Percentiles rank a stretch among this genome's conserved stretches.
These are phyloP conservation scores for Chondrilla cf. caribensis DNA, from an alignment of 37 sponge, comb jelly and placozoan genomes.

Conservation along the genomic window DNA sequence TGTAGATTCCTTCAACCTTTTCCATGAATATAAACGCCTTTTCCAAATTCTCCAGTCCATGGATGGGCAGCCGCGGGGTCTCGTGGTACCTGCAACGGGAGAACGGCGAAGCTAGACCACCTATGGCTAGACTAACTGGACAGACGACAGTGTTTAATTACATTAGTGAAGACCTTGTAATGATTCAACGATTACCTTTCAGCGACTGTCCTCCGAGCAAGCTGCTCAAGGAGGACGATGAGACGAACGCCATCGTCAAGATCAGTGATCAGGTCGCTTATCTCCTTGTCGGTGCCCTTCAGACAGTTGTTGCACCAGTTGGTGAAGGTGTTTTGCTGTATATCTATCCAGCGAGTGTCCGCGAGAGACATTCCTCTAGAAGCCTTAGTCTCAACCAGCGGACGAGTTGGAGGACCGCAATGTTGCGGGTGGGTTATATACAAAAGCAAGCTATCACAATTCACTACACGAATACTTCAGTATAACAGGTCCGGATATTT, in stretches of 20 bases:
- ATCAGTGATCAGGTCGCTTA: slow-evolving; percentile 62
- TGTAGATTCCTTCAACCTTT: slow-evolving; percentile 66
- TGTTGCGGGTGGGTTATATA: no score
- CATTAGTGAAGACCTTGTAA: no score
- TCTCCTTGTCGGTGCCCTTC: slow-evolving; percentile 46
- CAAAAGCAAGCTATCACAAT: no score
- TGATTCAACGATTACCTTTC: no score
- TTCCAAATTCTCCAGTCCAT: slow-evolving; percentile 78
- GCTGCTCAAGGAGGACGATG: slow-evolving; percentile 66
- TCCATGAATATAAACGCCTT: slow-evolving; percentile 75
- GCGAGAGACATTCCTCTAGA: no score
- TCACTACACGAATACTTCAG: no score
- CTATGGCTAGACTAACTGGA: no score
- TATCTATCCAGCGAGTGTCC: slow-evolving; percentile 71
- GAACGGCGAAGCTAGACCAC: background rate
- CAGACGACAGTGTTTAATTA: no score
- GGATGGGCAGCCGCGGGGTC: slow-evolving; percentile 50
- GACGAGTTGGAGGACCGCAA: no score
- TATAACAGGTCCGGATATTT: no score
- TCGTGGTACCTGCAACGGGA: background rate
- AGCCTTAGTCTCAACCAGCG: no score
- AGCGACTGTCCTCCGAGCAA: slow-evolving; percentile 62
- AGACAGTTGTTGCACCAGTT: slow-evolving; percentile 82
- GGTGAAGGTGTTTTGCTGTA: slow-evolving; percentile 85
- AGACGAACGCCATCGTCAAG: slow-evolving; percentile 79